Base-by-base conservation (phyloP, 2,113 vertebrate genomes). In the Arenaria interpres region DNA sequence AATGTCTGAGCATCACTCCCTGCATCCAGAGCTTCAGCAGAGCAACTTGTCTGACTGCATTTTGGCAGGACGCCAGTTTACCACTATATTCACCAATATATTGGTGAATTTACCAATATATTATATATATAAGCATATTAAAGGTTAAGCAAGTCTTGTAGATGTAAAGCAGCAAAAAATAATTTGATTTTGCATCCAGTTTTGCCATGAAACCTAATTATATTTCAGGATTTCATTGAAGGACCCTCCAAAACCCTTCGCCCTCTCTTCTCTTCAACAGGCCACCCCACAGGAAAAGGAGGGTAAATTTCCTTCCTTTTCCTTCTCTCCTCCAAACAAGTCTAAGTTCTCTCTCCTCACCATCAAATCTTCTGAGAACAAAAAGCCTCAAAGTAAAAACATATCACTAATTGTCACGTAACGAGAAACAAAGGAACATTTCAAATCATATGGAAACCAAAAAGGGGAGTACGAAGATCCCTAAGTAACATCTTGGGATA, bases 191-290 rank as follows among this genome's bases (percentile, higher is more conserved):
- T 46, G 2, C 72, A 56, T 19, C 7, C 17, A 62, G 6, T 14
- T 90, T 73, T 77, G 33, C n/a, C 56, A 48, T n/a, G 23, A 94
- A 69, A 3, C 7, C 12, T 79, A 30, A 30, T 43, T 54, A 66
- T 45, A n/a, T 67, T 57, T 78, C 19, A 54, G 4, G 32, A 74
- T 50, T 63, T 74, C 64, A 66, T 17, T 10, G 14, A 66, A 63
- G 0, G 0, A 53, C 14, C 2, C 6, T 79, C 20, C n/a, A 72
- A 54, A 85, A 19, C 13, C 54, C 56, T 43, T n/a, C 7, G 2
- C 69, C 46, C 46, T 11, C 20, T 46, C 37, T 30, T 71, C 23
- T 57, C 35, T 76, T 64, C 54, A 64, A 15, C 22, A 6, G 10
- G 12, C 6, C 50, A n/a, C 11, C 28, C 59, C 18, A 60, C 6